Base-by-base conservation (phyloP, 2,113 vertebrate genomes). In the Corydoras maculifer region DNA sequence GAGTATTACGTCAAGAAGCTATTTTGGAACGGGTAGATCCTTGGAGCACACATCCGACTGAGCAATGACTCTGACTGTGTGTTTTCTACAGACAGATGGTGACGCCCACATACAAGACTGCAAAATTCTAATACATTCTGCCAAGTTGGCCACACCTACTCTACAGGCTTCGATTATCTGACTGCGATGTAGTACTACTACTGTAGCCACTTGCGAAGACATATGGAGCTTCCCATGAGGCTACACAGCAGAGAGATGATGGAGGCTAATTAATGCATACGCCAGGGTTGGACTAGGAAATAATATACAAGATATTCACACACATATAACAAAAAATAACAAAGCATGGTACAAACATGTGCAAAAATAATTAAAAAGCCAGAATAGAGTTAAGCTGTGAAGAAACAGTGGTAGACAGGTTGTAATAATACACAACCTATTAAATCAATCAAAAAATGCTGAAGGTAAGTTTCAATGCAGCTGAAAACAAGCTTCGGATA, bases 141-240 rank as follows among this genome's bases (percentile, higher is more conserved):
- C 30, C 60, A 85, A 86, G 82, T 86, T 88, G 83, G 87, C 65
- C 6, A 77, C 74, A 67, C 50, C 70, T 70, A 78, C 15, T 9
- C 14, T 31, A 4, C 4, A 5, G 65, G 53, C 53, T 53, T 25
- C 6, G 31, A 50, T n/a, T 10, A 30, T 29, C 8, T 14, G 9
- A 18, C 65, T n/a, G 18, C 18, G 18, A 25, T 25, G 18, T 25
- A 25, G 18, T 25, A 12, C 65, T 9, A 9, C n/a, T 9, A 43
- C 7, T 11, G 18, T 25, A 11, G 53, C 31, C 65, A 3, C 2
- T 14, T 67, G 32, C 5, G 31, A 30, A 57, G 12, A n/a, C 54
- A 57, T 57, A n/a, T 57, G 14, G 14, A 57, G 3, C 51, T 8
- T 61, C 72, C 43, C 15, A 31, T 55, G 30, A 15, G 5, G 58